Conservation (phyloP, 2,888 invertebrate genomes). For the Ochropleura leucogaster region DNA sequence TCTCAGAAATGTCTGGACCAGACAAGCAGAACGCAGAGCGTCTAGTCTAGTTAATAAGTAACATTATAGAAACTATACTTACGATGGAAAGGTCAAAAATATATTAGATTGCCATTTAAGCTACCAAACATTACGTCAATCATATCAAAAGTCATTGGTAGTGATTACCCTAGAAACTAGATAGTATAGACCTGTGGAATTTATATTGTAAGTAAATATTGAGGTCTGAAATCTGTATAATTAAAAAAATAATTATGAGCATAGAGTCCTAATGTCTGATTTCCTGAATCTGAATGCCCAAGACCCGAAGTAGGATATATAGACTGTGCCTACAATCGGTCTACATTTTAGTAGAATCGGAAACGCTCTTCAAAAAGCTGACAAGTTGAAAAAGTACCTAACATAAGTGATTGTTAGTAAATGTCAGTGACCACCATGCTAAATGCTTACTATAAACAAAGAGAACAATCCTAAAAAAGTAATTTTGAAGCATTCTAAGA, state of each 20-base stretch:
- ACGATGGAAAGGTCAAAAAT: not conserved
- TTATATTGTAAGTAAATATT: not conserved
- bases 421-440: not conserved
- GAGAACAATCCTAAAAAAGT: not conserved
- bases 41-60: not conserved
- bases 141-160: not conserved
- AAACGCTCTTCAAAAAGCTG: not conserved
- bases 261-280: not conserved
- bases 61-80: not conserved
- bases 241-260: not conserved
- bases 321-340: not conserved
- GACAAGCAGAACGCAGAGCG: not conserved
- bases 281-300: not conserved
- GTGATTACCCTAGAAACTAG: not conserved
- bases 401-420: not conserved
- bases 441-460: slow-evolving; percentile 15
- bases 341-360: not conserved
- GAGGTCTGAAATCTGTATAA: not conserved
- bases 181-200: not conserved
- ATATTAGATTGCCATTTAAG: not conserved
- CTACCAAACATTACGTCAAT: not conserved
- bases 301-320: too few species aligned
- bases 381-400: not conserved
- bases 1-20: not conserved
- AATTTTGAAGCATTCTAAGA: not conserved